Evolutionary conservation across 2,113 vertebrate genomes (phyloP).

Genomic region (Istiophorus platypterus): DNA sequence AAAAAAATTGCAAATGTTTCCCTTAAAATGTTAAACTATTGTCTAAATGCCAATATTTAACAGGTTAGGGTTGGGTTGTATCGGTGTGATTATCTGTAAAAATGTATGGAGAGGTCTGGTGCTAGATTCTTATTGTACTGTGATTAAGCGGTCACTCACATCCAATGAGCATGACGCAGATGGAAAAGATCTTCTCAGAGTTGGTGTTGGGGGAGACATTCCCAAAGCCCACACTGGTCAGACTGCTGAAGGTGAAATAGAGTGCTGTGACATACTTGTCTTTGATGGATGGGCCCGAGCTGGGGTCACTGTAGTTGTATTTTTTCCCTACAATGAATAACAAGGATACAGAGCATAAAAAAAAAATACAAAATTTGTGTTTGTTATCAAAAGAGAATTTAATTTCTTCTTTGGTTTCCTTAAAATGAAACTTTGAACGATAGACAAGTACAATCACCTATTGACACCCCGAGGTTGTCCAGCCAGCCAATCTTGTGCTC

Average conservation of each 20-base stretch:
- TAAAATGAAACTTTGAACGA: not conserved
- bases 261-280: slow-evolving; percentile 99
- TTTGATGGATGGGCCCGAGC: slow-evolving; percentile 97
- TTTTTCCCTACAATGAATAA: slow-evolving; percentile 86
- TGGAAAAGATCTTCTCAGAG: slow-evolving; percentile 99
- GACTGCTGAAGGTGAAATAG: slow-evolving; percentile 99
- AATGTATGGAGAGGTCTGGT: not conserved
- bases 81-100: not conserved
- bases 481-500: slow-evolving; percentile 98
- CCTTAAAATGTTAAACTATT: not conserved
- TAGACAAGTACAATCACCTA: slow-evolving; percentile 83
- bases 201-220: slow-evolving; percentile 99
- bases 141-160: slow-evolving; percentile 87
- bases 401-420: too few relatives aligned
- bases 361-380: not conserved
- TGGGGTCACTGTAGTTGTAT: slow-evolving; percentile 96
- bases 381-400: too few relatives aligned
- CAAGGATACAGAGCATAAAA: fast-evolving
- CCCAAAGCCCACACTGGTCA: slow-evolving; percentile 98
- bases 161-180: slow-evolving; percentile 99
- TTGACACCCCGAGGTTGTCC: slow-evolving; percentile 96
- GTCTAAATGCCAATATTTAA: not conserved
- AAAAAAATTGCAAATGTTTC: not conserved
- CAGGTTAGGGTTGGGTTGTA: too few relatives aligned
- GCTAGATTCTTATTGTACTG: not conserved